Evolutionary conservation across 2,113 vertebrate species (phyloP), one percentile per base, ranked within the genome.

Genomic region (Cynocephalus volans): DNA sequence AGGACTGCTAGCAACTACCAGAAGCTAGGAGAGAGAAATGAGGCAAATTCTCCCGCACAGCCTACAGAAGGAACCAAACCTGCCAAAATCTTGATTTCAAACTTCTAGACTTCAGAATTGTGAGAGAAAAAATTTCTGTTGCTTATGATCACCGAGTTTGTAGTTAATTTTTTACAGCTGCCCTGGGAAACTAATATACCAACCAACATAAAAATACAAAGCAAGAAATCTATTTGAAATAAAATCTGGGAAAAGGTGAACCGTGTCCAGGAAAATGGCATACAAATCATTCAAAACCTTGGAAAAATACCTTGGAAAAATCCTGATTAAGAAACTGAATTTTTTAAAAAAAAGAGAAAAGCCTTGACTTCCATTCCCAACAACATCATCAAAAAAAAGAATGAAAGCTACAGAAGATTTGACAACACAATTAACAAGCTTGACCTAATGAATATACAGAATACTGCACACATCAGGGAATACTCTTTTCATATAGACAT

Each of bases 231-330:
- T 65, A 73, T 26, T 60, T 26, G 31, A 90, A 79, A 64, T 72
- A 48, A 33, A 75, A 70, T 36, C 60, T 82, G 41, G 88, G 82
- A 91, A 88, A 86, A 90, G 79, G 62, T 19, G 69, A 72, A 52
- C 58, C 6, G 28, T 52, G 26, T 52, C 67, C 58, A 94, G 48
- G 48, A 93, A 72, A 94, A 89, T 6, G 41, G 28, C 5, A 33
- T 8, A 48, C 52, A 64, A 64, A 33, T 15, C 54, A 24, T 31
- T 60, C 23, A 50, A 56, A 4, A 12, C 28, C 70, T 33, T 62
- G n/a, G 67, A 58, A 15, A 12, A 62, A 56, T 5, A 12, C 28
- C 70, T 33, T 62, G n/a, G 67, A 58, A 15, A 12, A 62, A 70
- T 65, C 36, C 24, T 75, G 26, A 52, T 56, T 85, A 64, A 93